Base-by-base conservation (phyloP, 2,888 invertebrate species). In the Graphium colonna region DNA sequence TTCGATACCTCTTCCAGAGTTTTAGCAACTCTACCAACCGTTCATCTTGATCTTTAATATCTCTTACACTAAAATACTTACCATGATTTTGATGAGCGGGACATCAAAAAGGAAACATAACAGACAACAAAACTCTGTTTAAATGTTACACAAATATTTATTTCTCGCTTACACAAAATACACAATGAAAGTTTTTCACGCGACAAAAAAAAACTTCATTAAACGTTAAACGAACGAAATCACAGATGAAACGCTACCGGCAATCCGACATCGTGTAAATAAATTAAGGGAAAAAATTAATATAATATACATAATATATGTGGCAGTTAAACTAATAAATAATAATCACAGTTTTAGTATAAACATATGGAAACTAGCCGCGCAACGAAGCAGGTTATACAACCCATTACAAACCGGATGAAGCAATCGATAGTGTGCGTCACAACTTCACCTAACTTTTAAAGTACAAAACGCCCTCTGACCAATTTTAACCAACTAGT, bases 101-200 rank as follows among this genome's bases (percentile, higher is more conserved):
- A 21, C 3, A 5, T 21, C 21, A n/a, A n/a, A 21, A 21, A 16
- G 13, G 1, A 45, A 46, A 18, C 3, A 42, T n/a, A n/a, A n/a
- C n/a, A n/a, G n/a, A n/a, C n/a, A n/a, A n/a, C n/a, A 59, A 69
- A 69, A 68, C 55, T 58, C 38, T 17, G 54, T 31, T 31, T 38
- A 58, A 71, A 71, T 77, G 78, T 84, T 85, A 81, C 81, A 87
- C 83, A 86, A 81, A 78, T 72, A 64, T 81, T 84, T 86, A 85
- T 83, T 83, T 71, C 73, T 72, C 76, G 81, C 78, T 79, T 79
- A 79, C 75, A 80, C 75, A 75, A 77, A 75, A 75, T 81, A 80
- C 79, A 79, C 76, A 82, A 73, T 68, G 71, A 77, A 76, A 78
- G 75, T 77, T 77, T 21, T 12, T 79, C 75, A 81, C 70, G 74